Evolutionary conservation across 2,113 vertebrate genomes (phyloP).

Genomic region (Embiotoca jacksoni): DNA sequence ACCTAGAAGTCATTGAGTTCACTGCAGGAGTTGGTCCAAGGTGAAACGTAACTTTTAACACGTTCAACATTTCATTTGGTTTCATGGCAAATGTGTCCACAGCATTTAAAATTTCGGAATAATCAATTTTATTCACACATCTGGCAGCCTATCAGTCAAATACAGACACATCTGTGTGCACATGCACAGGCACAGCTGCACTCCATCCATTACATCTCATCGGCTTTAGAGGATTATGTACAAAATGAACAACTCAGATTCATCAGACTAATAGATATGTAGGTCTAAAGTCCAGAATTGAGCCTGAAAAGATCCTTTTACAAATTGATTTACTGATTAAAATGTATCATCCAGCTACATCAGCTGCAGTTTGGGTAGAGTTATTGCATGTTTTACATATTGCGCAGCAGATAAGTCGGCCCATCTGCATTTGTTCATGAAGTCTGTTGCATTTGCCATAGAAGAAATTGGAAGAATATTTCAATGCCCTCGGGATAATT

Average conservation of each 20-base stretch:
- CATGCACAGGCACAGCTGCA: slow-evolving; percentile 28
- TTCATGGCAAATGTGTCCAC: neutral
- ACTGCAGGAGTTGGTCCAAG: slow-evolving; percentile 22
- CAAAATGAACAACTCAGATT: slow-evolving; percentile 18
- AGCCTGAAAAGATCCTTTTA: slow-evolving; percentile 16
- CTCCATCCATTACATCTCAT: slow-evolving; percentile 25
- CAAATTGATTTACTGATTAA: neutral
- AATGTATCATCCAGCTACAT: slow-evolving; percentile 18
- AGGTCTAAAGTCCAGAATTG: slow-evolving; percentile 3
- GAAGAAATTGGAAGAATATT: slow-evolving; percentile 32
- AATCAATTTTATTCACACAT: slow-evolving; percentile 36
- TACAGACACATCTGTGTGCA: slow-evolving; percentile 12
- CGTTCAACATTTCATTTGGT: slow-evolving; percentile 10
- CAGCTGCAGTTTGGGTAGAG: slow-evolving; percentile 12
- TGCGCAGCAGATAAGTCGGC: slow-evolving; percentile 4
- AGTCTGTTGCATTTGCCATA: slow-evolving; percentile 25
- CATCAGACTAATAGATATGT: slow-evolving; percentile 41
- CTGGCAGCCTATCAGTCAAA: slow-evolving; percentile 34
- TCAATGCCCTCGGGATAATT: slow-evolving; percentile 23
- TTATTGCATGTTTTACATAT: neutral
- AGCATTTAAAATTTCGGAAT: slow-evolving; percentile 11
- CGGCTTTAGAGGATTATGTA: slow-evolving; percentile 38
- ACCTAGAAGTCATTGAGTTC: neutral
- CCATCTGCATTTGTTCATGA: slow-evolving; percentile 15
- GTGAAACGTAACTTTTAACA: slow-evolving; percentile 6